A percentile compares a stretch with the other conserved stretches of the same genome.
phyloP scores from a whole-genome alignment of 2,113 vertebrate genomes.

The Grammomys surdaster region DNA sequence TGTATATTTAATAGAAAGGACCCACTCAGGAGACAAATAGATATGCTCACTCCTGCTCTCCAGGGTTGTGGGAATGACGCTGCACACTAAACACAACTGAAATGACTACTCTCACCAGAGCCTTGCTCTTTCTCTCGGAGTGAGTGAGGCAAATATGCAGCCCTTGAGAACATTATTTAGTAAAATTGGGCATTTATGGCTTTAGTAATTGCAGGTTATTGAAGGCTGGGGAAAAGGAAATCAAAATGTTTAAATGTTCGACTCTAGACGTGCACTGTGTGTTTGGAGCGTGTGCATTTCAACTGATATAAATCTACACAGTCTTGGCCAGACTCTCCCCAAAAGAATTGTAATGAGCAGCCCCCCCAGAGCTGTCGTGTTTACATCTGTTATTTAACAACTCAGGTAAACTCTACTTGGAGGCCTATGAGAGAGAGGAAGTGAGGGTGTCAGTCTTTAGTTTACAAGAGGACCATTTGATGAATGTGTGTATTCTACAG shows the following conservation, averaged over 20 bases:
- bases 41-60: background rate
- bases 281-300: background rate
- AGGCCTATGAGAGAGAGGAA: background rate
- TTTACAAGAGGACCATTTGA: background rate
- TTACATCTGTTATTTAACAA: slow-evolving; percentile 51
- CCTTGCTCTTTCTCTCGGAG: slow-evolving; percentile 29
- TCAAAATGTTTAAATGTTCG: slow-evolving; percentile 21
- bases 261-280: background rate
- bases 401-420: background rate
- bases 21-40: background rate
- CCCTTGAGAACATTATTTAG: slow-evolving; percentile 54
- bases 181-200: slow-evolving; percentile 65
- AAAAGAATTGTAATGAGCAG: slow-evolving; percentile 42
- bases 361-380: slow-evolving; percentile 1
- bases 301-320: slow-evolving; percentile 14
- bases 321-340: background rate
- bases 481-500: rapidly evolving
- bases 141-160: slow-evolving; percentile 8
- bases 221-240: slow-evolving; percentile 45
- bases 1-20: background rate
- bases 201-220: slow-evolving; percentile 63
- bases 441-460: background rate
- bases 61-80: background rate
- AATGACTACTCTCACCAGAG: slow-evolving; percentile 22
- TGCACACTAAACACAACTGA: slow-evolving; percentile 25